These are phyloP conservation scores for Hydrotaea cyrtoneurina DNA, from an alignment of 2,888 invertebrate genomes.

Conservation along the genomic window DNA sequence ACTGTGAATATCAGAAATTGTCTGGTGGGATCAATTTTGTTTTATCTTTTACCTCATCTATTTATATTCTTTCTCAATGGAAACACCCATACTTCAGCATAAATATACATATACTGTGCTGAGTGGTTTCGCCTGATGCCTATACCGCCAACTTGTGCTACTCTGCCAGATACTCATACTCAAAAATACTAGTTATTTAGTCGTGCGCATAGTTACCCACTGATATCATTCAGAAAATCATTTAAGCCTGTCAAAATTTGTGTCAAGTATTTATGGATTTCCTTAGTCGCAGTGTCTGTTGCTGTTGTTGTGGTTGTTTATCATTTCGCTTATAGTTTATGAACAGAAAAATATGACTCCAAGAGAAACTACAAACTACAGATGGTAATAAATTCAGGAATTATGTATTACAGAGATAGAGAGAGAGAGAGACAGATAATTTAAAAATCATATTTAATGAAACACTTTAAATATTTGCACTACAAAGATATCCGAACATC, in stretches of 20 bases:
- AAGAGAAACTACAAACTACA: neutral
- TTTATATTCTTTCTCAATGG: neutral
- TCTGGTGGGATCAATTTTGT: too few relatives aligned
- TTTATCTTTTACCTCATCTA: neutral
- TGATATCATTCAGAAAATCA: constrained; percentile 40
- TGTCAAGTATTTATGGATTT: constrained; percentile 58
- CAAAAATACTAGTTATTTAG: neutral
- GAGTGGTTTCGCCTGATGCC: neutral
- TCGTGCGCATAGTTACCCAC: constrained; percentile 40
- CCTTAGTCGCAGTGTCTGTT: neutral
- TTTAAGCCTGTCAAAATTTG: constrained; percentile 57
- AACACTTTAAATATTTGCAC: neutral
- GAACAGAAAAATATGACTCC: neutral
- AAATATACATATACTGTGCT: neutral
- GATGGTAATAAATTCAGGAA: constrained; percentile 16
- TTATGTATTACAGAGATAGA: neutral
- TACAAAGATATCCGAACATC: neutral
- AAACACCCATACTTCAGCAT: too few relatives aligned
- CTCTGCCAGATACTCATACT: neutral
- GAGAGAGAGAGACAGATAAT: neutral
- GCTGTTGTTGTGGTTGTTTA: neutral
- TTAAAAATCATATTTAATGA: too few relatives aligned
- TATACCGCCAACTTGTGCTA: constrained; percentile 1
- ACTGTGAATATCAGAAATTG: too few relatives aligned
- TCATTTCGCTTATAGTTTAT: constrained; percentile 12